A percentile compares a stretch with the other conserved stretches of the same genome.
Conservation (phyloP, 2,888 invertebrate genomes). For the Drosophila stalkeri region DNA sequence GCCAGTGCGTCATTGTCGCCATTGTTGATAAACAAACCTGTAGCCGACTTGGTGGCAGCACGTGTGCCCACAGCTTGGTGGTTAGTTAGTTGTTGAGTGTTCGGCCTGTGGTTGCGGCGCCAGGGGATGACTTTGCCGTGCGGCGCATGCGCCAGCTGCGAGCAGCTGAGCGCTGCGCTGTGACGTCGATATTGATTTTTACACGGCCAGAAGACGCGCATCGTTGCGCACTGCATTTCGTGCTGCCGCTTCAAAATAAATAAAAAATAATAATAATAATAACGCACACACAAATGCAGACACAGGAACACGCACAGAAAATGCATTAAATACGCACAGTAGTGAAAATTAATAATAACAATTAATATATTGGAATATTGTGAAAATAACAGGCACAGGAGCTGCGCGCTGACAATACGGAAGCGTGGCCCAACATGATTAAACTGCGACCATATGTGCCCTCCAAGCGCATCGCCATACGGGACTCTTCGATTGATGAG, state of each 20-base stretch:
- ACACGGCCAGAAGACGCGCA: conserved; percentile 64
- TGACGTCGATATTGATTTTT: conserved; percentile 70
- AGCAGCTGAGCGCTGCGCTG: conserved; percentile 63
- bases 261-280: not conserved
- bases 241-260: conserved; percentile 6
- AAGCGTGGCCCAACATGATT: conserved; percentile 76
- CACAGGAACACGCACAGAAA: conserved; percentile 15
- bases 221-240: conserved; percentile 46
- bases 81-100: conserved; percentile 5
- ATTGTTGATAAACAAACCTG: conserved; percentile 79
- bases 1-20: conserved; percentile 52
- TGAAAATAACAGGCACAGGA: conserved; percentile 6
- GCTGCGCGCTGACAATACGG: conserved; percentile 40
- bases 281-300: not conserved
- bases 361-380: not conserved
- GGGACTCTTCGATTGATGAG: conserved; percentile 89
- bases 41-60: conserved; percentile 64
- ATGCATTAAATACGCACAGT: conserved; percentile 24
- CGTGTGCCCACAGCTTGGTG: conserved; percentile 56
- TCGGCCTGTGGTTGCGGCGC: not conserved
- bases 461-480: conserved; percentile 87
- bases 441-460: conserved; percentile 88
- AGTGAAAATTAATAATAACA: not conserved
- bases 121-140: not conserved
- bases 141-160: conserved; percentile 56